Evolutionary conservation across 1,140 invertebrate species (phyloP), one percentile per base, ranked within the genome.

Genomic region (Carposina sasakii): DNA sequence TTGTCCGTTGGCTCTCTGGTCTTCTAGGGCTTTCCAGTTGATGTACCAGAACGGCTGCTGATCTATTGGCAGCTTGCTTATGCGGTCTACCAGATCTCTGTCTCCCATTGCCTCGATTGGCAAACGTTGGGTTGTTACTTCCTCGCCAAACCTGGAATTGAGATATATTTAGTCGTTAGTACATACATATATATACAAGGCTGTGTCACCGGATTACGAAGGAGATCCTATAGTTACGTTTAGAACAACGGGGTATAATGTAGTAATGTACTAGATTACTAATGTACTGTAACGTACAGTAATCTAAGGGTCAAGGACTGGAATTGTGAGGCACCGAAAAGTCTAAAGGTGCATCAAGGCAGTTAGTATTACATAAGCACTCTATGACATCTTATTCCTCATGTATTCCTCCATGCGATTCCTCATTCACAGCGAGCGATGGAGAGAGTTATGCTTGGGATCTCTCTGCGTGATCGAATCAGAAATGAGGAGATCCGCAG

Each of bases 1-100:
- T 17, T 71, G 58, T 1, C 63, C 63, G 8, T 57, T 53, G 0
- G 55, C 56, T 24, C 73, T 65, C 1, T 71, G 52, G 0, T 52
- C 52, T 39, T 76, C 75, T 13, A 77, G 31, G 1, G 62, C 64
- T 22, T 55, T 50, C 67, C 67, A 75, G 47, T 81, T 87, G 26
- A 87, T 39, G 23, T 81, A 73, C 86, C 86, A 88, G 57, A 87
- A 88, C 0, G 87, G 87, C 48, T 84, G 82, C 16, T 85, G 67
- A 28, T 87, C 85, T 24, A 67, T 23, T 0, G 87, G 86, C 21
- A 85, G 49, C 12, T 63, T 55, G 20, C 61, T 81, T 1, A 87
- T 46, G n/a, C 76, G 54, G 16, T 85, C 72, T 0, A 87, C 67
- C 12, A 81, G 60, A 0, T 78, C 66, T 12, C 53, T 67, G 50